Base-by-base conservation (phyloP, 2,113 vertebrate species). In the Seriola quinqueradiata region DNA sequence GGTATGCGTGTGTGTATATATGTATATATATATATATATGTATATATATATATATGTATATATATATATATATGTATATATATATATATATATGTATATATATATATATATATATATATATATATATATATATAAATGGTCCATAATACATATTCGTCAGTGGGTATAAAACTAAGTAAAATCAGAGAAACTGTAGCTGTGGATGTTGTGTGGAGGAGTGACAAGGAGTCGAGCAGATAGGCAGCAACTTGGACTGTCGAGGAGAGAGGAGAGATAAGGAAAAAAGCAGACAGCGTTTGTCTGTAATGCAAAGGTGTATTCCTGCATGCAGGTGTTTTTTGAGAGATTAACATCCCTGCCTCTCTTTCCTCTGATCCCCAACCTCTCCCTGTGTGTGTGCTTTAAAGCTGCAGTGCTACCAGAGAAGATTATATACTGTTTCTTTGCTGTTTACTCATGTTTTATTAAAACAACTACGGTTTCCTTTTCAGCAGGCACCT, bases 251-350 rank as follows among this genome's bases (percentile, higher is more conserved):
- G 14, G 46, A 25, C 42, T 76, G 63, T 50, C 16, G 16, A 21
- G 36, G 75, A 54, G 25, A 32, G 44, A 36, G 55, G 28, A 25
- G 71, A 3, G 63, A 83, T 73, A 54, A 71, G 40, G 6, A 55
- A 25, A 58, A 66, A 60, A 57, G n/a, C 55, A 71, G 46, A 34
- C 17, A 46, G 60, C 0, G 36, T 60, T 54, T 52, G 71, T 77
- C 28, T 81, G 28, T 67, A 46, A 60, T 72, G 65, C 5, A 8
- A 46, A n/a, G 48, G 57, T 28, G 64, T 67, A 13, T 71, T 70
- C 64, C 77, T 64, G 71, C 54, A 68, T 64, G 73, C 72, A 84
- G 77, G 83, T 87, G 85, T 87, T 86, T 88, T 90, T 52, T 63
- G 63, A 21, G 80, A 79, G 75, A 87, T 86, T 82, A 87, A 58